These are phyloP conservation scores for Proteles cristata DNA, from an alignment of 2,113 vertebrate species.

Conservation along the genomic window DNA sequence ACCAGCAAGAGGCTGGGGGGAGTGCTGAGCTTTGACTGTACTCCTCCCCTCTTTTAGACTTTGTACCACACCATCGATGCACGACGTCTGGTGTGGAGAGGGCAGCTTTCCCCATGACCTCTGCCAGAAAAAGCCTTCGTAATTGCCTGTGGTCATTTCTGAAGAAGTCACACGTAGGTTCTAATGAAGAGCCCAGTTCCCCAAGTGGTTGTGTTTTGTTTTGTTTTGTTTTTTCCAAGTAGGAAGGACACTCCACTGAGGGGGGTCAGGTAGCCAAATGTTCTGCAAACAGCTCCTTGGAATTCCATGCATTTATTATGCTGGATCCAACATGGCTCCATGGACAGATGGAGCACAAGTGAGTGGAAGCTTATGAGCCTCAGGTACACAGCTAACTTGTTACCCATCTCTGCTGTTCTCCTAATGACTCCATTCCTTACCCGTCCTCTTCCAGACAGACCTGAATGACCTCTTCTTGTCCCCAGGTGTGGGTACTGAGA, in stretches of 20 bases:
- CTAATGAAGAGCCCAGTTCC: neutral
- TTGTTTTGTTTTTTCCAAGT: neutral
- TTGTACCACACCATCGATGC: neutral
- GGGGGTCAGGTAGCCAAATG: neutral
- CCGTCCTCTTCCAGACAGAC: neutral
- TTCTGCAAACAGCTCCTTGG: neutral
- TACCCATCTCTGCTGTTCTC: neutral
- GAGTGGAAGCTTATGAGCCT: neutral
- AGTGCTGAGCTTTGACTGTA: neutral
- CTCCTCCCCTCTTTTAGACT: neutral
- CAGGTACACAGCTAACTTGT: neutral
- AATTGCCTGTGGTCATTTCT: neutral
- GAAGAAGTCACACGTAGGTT: neutral
- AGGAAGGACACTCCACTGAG: neutral
- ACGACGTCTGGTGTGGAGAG: neutral
- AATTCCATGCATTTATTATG: neutral
- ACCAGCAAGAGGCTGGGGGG: neutral
- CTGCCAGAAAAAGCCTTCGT: neutral
- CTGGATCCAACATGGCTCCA: neutral
- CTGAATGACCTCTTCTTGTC: neutral
- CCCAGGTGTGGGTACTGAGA: neutral
- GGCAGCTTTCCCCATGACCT: neutral
- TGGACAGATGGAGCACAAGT: neutral
- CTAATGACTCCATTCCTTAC: no score
- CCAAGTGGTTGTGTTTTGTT: neutral